Base-by-base conservation (phyloP, 2,113 vertebrate species). In the Collichthys lucidus region DNA sequence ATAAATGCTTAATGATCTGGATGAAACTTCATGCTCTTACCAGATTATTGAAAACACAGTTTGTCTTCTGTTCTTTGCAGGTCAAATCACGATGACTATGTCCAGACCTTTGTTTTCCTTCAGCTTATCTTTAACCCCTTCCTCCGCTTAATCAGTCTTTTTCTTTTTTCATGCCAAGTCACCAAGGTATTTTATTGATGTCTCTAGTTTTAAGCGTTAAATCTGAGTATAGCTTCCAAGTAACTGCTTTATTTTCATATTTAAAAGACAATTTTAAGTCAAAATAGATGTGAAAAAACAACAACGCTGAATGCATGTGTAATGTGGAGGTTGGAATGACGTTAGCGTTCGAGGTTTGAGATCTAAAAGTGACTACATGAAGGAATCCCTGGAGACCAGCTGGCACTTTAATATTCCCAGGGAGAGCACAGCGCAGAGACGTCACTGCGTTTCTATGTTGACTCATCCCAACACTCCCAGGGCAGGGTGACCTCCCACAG, bases 401-500 rank as follows among this genome's bases (percentile, higher is more conserved):
- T 84, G 75, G 53, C 63, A 67, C 62, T 74, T 64, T 17, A 64
- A 42, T 65, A 56, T 65, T 86, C 57, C 73, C 64, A 81, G 82
- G 50, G 78, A 42, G 40, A 84, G 53, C 7, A 0, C 60, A 78
- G 73, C 57, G 3, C 63, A 26, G 75, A 71, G 67, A 82, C 67
- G 47, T 77, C 77, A 67, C 62, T 40, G 65, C 22, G 4, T 84
- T 62, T 62, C 40, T n/a, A 40, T 75, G 81, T 53, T 85, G 86
- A 90, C 73, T 88, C 86, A 83, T 70, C 46, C 6, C 17, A 53
- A 1, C 64, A 74, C 82, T 83, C 42, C 67, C 46, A 63, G 79
- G 83, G 63, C 74, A 86, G 55, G 42, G 66, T 69, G 85, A 90
- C 84, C 86, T 84, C 69, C 74, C 52, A 62, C 66, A 24, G 31